These are phyloP conservation scores for Pseudolaguvia tuberculata DNA, from an alignment of 2,113 vertebrate species.

Conservation along the genomic window DNA sequence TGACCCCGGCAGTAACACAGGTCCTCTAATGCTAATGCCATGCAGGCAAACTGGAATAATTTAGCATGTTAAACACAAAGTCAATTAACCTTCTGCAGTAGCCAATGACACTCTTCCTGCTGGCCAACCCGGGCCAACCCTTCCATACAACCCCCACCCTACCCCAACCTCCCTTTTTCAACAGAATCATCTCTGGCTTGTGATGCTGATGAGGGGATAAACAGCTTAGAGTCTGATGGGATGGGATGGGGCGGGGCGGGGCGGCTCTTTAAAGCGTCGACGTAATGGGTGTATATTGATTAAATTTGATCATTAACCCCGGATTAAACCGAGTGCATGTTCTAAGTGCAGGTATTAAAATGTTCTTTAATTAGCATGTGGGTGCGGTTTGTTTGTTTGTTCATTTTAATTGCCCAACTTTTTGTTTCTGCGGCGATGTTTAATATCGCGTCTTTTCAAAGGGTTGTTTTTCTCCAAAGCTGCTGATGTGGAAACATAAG, in stretches of 20 bases:
- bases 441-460: constrained; percentile 21
- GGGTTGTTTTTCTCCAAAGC: constrained; percentile 28
- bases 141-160: background rate
- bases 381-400: background rate
- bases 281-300: constrained; percentile 41
- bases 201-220: constrained; percentile 49
- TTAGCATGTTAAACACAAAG: constrained; percentile 53
- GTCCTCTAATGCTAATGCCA: constrained; percentile 60
- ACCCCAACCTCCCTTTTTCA: too few relatives aligned
- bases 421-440: constrained; percentile 2
- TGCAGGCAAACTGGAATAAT: constrained; percentile 54
- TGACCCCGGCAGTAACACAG: constrained; percentile 56
- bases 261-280: constrained; percentile 29
- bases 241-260: constrained; percentile 1
- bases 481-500: constrained; percentile 35
- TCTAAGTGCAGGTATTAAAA: background rate
- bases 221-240: constrained; percentile 47
- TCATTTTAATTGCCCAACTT: background rate
- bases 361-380: background rate
- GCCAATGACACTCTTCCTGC: constrained; percentile 39
- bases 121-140: constrained; percentile 16
- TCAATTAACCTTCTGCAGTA: constrained; percentile 50
- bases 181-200: constrained; percentile 17
- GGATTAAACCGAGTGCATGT: background rate
- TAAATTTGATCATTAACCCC: constrained; percentile 33